phyloP scores from a whole-genome alignment of 2,888 invertebrate genomes.

The Ormyrus labotus region DNA sequence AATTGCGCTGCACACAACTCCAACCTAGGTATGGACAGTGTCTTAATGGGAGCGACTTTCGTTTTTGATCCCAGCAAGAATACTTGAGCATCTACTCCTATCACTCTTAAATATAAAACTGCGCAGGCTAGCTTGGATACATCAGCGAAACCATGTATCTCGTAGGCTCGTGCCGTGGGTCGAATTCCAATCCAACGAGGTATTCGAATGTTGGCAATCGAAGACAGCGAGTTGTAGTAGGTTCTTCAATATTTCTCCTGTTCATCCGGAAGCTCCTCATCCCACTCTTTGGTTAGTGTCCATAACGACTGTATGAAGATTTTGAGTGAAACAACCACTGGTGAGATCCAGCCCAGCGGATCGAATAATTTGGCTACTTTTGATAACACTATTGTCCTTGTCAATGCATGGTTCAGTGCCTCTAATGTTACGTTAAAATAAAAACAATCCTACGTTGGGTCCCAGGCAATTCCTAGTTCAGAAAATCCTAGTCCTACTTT shows the following conservation, averaged over 20 bases:
- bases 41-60: conserved; percentile 17
- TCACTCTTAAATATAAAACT: not conserved
- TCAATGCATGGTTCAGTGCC: not conserved
- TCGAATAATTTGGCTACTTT: not conserved
- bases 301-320: not conserved
- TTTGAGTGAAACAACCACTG: not conserved
- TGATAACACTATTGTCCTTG: conserved; percentile 44
- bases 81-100: not conserved
- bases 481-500: too few species aligned
- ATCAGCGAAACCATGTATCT: not conserved
- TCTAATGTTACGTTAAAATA: not conserved
- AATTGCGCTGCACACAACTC: conserved; percentile 11
- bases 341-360: not conserved
- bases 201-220: not conserved
- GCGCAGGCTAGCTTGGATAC: conserved; percentile 2
- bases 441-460: not conserved
- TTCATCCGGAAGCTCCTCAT: not conserved
- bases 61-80: conserved; percentile 6
- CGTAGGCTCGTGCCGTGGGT: not conserved
- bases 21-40: not conserved
- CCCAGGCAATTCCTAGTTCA: too few species aligned
- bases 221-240: not conserved
- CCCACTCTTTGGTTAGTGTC: not conserved
- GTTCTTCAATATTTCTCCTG: not conserved
- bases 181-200: not conserved